Conservation (phyloP, 1,140 invertebrate genomes). For the Leucophenga varia region DNA sequence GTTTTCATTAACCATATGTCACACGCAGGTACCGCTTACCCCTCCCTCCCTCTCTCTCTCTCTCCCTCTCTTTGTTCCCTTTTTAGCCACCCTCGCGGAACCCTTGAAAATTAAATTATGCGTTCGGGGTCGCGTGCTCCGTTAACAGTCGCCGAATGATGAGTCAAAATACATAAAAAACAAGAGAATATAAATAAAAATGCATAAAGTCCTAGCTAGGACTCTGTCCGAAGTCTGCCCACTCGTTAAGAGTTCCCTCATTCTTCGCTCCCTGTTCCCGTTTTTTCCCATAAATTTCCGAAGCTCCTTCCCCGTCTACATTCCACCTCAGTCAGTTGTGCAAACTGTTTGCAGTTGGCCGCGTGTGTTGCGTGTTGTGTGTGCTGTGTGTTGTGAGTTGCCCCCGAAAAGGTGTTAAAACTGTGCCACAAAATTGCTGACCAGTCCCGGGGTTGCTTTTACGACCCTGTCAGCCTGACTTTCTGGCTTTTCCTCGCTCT, state of each 20-base stretch:
- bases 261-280: slow-evolving; percentile 3
- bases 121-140: slow-evolving; percentile 43
- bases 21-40: slow-evolving; percentile 30
- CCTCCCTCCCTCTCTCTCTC: slow-evolving; percentile 6
- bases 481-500: slow-evolving; percentile 15
- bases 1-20: slow-evolving; percentile 52
- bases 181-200: slow-evolving; percentile 15
- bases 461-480: slow-evolving; percentile 18
- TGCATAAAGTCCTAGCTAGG: slow-evolving; percentile 24
- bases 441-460: slow-evolving; percentile 36
- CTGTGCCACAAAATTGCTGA: slow-evolving; percentile 44
- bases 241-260: background rate
- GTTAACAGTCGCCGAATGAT: slow-evolving; percentile 31
- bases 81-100: slow-evolving; percentile 9
- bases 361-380: slow-evolving; percentile 30
- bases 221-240: background rate
- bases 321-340: slow-evolving; percentile 16
- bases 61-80: slow-evolving; percentile 1
- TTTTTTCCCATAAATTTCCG: slow-evolving; percentile 35
- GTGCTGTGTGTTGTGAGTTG: too few species aligned
- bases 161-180: slow-evolving; percentile 46
- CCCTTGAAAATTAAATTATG: slow-evolving; percentile 50
- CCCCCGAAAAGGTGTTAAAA: slow-evolving; percentile 48
- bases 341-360: slow-evolving; percentile 33
- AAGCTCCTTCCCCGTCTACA: slow-evolving; percentile 5